phyloP scores from a whole-genome alignment of 2,888 invertebrate genomes.

The Microdon myrmicae region DNA sequence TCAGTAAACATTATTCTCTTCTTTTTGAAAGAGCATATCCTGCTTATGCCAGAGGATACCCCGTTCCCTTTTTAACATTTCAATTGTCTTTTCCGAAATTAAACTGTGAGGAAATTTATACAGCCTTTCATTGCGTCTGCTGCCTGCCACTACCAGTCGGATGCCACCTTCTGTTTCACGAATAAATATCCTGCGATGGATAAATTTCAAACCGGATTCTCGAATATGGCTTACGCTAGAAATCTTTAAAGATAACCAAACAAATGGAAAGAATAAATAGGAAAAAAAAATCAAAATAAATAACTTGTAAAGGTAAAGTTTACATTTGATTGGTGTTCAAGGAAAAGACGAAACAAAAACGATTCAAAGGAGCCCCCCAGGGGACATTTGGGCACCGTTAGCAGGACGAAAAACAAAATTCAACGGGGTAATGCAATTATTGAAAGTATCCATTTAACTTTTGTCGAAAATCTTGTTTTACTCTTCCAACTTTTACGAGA shows the following conservation, averaged over 20 bases:
- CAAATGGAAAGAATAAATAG: too few species aligned
- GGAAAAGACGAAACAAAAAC: conserved; percentile 3
- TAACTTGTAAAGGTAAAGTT: conserved; percentile 25
- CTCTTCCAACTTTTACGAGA: conserved; percentile 10
- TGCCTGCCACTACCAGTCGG: conserved; percentile 7
- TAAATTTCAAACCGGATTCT: conserved; percentile 28
- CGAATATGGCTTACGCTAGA: conserved; percentile 22
- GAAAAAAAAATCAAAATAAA: conserved; percentile 20
- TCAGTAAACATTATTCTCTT: conserved; percentile 47
- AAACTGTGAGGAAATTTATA: conserved; percentile 47
- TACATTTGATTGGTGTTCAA: conserved; percentile 19
- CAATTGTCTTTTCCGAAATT: conserved; percentile 50
- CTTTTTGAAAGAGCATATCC: conserved; percentile 13
- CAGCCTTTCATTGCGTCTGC: conserved; percentile 38
- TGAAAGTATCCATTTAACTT: conserved; percentile 51
- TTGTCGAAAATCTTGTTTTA: conserved; percentile 48
- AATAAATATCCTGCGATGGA: conserved; percentile 32
- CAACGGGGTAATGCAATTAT: conserved; percentile 51
- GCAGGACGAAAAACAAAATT: conserved; percentile 22
- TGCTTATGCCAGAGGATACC: conserved; percentile 3
- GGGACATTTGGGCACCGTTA: conserved; percentile 27
- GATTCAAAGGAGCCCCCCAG: conserved; percentile 27
- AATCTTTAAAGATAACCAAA: conserved; percentile 46
- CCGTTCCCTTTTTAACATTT: conserved; percentile 31
- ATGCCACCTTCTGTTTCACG: conserved; percentile 5